Percentiles rank a stretch among this genome's conserved stretches.
Conservation (phyloP, 2,888 invertebrate species). For the Zhuqinia jingwanae region DNA sequence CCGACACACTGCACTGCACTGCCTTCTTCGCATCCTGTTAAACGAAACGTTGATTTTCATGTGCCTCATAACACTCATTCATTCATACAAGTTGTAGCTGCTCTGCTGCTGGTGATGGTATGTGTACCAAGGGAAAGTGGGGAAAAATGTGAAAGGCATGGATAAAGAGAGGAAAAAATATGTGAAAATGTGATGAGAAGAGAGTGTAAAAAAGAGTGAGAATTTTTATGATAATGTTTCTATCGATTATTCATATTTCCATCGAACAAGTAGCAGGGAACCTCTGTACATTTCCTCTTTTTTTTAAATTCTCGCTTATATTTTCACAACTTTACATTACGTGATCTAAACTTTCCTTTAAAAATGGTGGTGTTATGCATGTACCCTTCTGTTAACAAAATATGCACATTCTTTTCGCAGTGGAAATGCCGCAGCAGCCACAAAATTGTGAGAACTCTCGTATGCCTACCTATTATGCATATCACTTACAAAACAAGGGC, state of each 20-base stretch:
- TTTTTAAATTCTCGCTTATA: constrained; percentile 16
- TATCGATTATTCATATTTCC: constrained; percentile 73
- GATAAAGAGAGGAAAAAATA: constrained; percentile 51
- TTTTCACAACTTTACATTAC: constrained; percentile 45
- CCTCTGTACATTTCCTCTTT: constrained; percentile 49
- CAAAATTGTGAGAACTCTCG: constrained; percentile 21
- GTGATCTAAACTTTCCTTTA: constrained; percentile 22
- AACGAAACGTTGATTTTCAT: constrained; percentile 26
- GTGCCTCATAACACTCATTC: constrained; percentile 34
- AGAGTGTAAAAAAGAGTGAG: constrained; percentile 69
- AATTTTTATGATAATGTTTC: constrained; percentile 74
- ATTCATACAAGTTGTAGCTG: constrained; percentile 51
- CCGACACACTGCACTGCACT: not conserved
- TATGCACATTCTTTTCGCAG: constrained; percentile 48
- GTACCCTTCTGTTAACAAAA: constrained; percentile 19
- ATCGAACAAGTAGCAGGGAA: constrained; percentile 52
- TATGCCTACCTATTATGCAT: not conserved
- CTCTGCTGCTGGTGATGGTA: not conserved
- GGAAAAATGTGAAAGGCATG: constrained; percentile 32
- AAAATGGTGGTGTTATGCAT: not conserved
- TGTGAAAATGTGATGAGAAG: constrained; percentile 63
- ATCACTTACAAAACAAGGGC: no score
- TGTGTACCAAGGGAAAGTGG: constrained; percentile 6
- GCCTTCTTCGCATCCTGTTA: no score
- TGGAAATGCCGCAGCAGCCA: constrained; percentile 52